Evolutionary conservation across 2,888 invertebrate species (phyloP), one percentile per base, ranked within the genome.

Genomic region (Crematogaster levior): DNA sequence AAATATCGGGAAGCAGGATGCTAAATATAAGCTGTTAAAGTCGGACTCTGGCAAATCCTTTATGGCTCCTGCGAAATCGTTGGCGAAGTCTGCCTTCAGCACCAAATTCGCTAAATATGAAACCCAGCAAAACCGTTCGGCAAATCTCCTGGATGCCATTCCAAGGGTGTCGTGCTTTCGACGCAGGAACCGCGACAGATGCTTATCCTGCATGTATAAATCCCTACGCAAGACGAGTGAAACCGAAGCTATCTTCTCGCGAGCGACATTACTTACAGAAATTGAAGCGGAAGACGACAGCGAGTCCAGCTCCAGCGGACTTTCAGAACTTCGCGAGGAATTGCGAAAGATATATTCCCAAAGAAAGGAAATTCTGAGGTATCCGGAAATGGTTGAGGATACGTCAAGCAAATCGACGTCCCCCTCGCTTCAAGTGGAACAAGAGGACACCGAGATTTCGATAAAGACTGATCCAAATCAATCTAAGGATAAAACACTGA

Each of bases 161-260:
- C 94, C 94, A 2, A 81, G 74, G 51, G 83, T 93, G 9, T 87
- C 88, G n/a, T 86, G 92, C 21, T 91, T 90, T 61, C 89, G 90
- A 0, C 89, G 94, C 81, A 89, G 83, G 46, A 91, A 89, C 24
- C 68, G 83, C 4, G 94, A 94, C 74, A 93, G 90, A 79, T 94
- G 94, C 81, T 83, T 93, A 10, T 88, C 93, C 15, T 94, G 94
- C 81, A 88, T 94, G 84, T 85, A 90, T 75, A 91, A 90, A 80
- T 85, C 92, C 9, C 18, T 24, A 40, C 46, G 37, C n/a, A 68
- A 40, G 43, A 10, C 24, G 46, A 24, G 37, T 53, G 30, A 46
- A 58, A 24, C 9, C 43, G n/a, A 72, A 12, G 56, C 10, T 43
- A 43, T 34, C 34, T 5, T 6, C 21, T 43, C 43, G 56, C 77